phyloP scores from a whole-genome alignment of 2,797 vertebrate genomes.

The Poliocrania exsul region DNA sequence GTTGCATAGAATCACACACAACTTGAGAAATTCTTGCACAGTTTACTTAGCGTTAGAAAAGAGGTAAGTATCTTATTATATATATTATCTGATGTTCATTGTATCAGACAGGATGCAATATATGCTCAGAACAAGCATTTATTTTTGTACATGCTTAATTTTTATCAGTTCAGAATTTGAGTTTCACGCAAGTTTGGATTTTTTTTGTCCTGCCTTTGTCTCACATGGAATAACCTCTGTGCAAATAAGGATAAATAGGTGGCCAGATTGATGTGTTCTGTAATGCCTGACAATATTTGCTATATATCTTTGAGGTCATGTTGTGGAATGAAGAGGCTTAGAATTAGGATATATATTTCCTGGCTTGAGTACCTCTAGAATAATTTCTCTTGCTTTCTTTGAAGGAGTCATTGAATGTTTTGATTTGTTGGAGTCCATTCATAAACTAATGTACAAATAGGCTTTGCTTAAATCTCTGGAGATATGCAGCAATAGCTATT shows the following conservation, averaged over 20 bases:
- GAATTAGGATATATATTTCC: background rate
- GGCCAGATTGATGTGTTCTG: background rate
- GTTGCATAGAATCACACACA: slow-evolving; percentile 80
- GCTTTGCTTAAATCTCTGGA: background rate
- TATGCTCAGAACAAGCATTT: background rate
- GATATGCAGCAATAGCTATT: background rate
- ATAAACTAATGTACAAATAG: background rate
- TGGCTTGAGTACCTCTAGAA: background rate
- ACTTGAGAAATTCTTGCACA: slow-evolving; percentile 76
- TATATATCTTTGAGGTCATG: background rate
- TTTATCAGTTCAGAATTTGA: background rate
- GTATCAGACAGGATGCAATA: background rate
- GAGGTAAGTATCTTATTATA: slow-evolving; percentile 73
- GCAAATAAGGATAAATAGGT: background rate
- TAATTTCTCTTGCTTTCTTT: background rate
- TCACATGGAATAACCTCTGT: background rate
- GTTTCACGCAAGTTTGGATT: background rate
- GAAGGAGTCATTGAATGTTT: background rate
- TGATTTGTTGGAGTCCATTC: background rate
- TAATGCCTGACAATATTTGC: background rate
- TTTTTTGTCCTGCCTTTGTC: background rate
- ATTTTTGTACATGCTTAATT: background rate
- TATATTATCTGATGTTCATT: background rate
- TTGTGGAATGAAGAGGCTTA: background rate
- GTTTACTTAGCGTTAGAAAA: slow-evolving; percentile 89